phyloP scores from a whole-genome alignment of 35 echinoderm and acorn worm genomes.

The Ophioderma brevispina region DNA sequence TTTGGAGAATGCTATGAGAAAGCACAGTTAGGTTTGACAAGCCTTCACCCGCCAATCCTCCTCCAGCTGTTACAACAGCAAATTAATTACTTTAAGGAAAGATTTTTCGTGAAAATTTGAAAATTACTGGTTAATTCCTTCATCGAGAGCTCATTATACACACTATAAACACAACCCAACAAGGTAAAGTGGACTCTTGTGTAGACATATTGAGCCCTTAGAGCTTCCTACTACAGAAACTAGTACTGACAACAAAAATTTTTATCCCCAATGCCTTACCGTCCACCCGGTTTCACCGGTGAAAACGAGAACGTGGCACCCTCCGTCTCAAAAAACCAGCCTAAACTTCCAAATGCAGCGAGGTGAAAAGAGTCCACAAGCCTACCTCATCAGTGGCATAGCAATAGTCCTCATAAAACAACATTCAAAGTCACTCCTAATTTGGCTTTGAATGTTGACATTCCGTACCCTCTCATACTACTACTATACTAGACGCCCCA shows the following conservation, averaged over 20 bases:
- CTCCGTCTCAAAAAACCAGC: constrained; percentile 46
- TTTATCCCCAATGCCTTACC: neutral
- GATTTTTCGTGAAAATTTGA: constrained; percentile 6
- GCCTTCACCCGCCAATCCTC: neutral
- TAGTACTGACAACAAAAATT: neutral
- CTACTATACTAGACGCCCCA: constrained; percentile 59
- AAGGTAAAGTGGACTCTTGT: neutral
- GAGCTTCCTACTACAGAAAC: neutral
- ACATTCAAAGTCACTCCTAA: no score
- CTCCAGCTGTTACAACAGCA: constrained; percentile 41
- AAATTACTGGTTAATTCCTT: constrained; percentile 7
- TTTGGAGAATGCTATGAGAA: neutral
- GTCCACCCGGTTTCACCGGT: neutral
- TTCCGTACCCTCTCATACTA: constrained; percentile 30
- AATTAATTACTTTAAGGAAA: constrained; percentile 6
- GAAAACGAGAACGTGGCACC: constrained; percentile 25
- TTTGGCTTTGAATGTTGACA: neutral
- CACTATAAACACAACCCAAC: neutral
- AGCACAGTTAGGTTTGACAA: constrained; percentile 1
- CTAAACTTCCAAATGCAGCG: neutral
- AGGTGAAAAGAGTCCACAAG: neutral
- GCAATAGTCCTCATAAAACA: no score
- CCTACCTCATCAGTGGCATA: constrained; percentile 18
- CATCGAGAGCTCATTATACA: constrained; percentile 4
- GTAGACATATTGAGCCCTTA: constrained; percentile 5